Conservation (phyloP, 2,113 vertebrate genomes). For the Eretmochelys imbricata region DNA sequence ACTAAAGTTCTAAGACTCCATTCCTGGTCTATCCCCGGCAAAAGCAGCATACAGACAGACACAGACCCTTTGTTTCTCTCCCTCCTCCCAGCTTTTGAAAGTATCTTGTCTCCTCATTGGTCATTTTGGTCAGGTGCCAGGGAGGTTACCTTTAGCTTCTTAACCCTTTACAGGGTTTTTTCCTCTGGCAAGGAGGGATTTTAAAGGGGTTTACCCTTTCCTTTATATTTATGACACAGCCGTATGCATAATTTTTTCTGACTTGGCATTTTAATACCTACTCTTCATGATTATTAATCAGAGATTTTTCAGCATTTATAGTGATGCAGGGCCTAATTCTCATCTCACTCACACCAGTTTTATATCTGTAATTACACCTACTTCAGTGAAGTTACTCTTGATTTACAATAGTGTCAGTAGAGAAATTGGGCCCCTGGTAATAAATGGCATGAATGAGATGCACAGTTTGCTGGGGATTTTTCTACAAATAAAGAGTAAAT, state of each 20-base stretch:
- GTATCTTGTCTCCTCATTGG: too few species aligned
- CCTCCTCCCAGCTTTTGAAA: too few species aligned
- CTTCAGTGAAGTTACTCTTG: background rate
- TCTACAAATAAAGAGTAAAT: background rate
- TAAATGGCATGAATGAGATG: accelerated
- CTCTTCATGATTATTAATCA: background rate
- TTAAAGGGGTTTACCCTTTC: too few species aligned
- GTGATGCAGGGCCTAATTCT: background rate
- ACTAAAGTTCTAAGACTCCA: too few species aligned
- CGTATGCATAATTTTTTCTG: background rate
- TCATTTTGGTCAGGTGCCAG: too few species aligned
- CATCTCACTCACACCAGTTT: background rate
- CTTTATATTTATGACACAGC: too few species aligned
- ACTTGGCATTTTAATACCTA: background rate
- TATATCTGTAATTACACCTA: background rate
- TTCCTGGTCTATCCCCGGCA: too few species aligned
- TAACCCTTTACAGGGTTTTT: too few species aligned
- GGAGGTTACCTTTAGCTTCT: too few species aligned
- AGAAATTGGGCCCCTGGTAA: background rate
- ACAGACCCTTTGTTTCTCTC: too few species aligned
- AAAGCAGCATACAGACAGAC: too few species aligned
- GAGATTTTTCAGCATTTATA: constrained; percentile 7
- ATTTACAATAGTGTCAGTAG: background rate
- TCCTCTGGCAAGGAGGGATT: too few species aligned
- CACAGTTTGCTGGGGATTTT: background rate